A percentile compares a stretch with the other conserved stretches of the same genome.
phyloP scores from a whole-genome alignment of 2,888 invertebrate species.

The Ametastegia equiseti region DNA sequence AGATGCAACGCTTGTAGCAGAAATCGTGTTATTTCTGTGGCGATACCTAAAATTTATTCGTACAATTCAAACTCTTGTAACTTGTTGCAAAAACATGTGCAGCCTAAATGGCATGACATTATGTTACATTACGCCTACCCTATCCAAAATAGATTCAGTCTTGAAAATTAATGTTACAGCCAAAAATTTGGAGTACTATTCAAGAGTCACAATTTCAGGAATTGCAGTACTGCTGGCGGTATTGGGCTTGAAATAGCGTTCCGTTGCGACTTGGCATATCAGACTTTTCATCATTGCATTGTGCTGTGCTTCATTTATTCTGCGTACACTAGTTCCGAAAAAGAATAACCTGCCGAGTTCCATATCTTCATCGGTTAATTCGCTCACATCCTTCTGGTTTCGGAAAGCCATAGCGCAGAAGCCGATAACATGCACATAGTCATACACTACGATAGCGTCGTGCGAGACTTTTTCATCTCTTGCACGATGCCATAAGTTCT shows the following conservation, averaged over 20 bases:
- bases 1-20: too few species aligned
- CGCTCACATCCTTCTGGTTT: not conserved
- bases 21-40: too few species aligned
- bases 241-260: not conserved
- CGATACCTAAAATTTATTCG: too few species aligned
- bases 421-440: slow-evolving; percentile 21
- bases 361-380: slow-evolving; percentile 24
- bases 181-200: not conserved
- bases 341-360: slow-evolving; percentile 20
- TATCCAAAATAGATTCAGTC: too few species aligned
- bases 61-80: too few species aligned
- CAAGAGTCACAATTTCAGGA: not conserved
- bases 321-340: not conserved
- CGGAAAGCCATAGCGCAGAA: slow-evolving; percentile 10
- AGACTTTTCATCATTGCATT: slow-evolving; percentile 9
- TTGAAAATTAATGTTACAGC: too few species aligned
- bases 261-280: not conserved
- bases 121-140: too few species aligned
- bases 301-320: slow-evolving; percentile 19
- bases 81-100: too few species aligned
- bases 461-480: not conserved
- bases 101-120: too few species aligned
- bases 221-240: not conserved
- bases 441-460: not conserved
- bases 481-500: not conserved